These are phyloP conservation scores for Clangula hyemalis DNA, from an alignment of 2,797 vertebrate species.

Conservation along the genomic window DNA sequence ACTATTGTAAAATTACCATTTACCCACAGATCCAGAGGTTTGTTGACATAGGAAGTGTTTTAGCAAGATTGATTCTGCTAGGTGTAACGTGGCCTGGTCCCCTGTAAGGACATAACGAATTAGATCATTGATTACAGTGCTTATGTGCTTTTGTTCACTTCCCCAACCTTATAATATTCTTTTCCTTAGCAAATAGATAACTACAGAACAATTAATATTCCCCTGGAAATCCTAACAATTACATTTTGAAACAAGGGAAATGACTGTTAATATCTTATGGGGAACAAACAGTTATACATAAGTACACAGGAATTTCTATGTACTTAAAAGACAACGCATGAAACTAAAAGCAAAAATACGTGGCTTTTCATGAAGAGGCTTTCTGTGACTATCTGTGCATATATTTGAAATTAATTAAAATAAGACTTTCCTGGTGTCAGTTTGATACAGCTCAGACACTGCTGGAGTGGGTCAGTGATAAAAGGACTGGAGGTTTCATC, in stretches of 20 bases:
- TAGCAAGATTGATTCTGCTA: not conserved
- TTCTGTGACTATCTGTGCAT: not conserved
- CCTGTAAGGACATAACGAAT: not conserved
- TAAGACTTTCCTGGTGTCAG: not conserved
- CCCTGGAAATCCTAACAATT: not conserved
- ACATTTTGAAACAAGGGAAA: not conserved
- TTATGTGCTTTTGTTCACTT: not conserved
- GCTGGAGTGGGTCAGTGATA: not conserved
- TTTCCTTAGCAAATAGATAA: not conserved
- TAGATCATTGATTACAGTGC: not conserved
- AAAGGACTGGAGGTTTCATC: not conserved
- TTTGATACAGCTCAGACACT: not conserved
- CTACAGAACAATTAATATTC: not conserved
- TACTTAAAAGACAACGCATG: not conserved
- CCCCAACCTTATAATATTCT: not conserved
- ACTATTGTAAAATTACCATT: not conserved
- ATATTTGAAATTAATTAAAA: not conserved
- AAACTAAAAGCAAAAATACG: not conserved
- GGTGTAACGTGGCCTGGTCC: not conserved
- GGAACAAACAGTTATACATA: not conserved
- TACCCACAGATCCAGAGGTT: not conserved
- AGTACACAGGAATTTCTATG: not conserved
- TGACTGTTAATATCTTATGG: not conserved
- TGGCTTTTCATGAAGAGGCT: not conserved
- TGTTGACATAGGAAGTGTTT: not conserved